Percentiles rank a stretch among this genome's conserved stretches.
These are phyloP conservation scores for Drosophila seguyi DNA, from an alignment of 1,140 invertebrate species.

Conservation along the genomic window DNA sequence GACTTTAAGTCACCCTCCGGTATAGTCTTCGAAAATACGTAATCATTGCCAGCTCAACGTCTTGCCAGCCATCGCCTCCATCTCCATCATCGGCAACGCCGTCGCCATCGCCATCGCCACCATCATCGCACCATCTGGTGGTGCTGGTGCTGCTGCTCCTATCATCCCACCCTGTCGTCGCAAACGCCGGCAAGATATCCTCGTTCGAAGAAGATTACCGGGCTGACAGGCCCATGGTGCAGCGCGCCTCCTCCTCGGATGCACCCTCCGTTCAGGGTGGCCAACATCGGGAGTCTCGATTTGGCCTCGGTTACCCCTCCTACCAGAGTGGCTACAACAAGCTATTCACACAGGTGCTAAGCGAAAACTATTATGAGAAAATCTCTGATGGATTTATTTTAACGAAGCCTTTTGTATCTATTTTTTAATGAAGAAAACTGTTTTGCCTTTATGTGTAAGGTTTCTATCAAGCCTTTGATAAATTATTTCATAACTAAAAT, in stretches of 20 bases:
- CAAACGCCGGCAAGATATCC: constrained; percentile 84
- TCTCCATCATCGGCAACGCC: constrained; percentile 14
- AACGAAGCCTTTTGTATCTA: background rate
- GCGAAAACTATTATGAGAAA: background rate
- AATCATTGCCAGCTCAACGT: constrained; percentile 41
- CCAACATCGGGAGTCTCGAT: constrained; percentile 84
- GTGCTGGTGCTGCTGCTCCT: constrained; percentile 37
- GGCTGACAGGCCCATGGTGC: constrained; percentile 85
- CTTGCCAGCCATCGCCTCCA: constrained; percentile 19
- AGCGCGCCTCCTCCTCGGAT: constrained; percentile 84
- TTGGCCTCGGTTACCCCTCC: constrained; percentile 89
- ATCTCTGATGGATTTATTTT: background rate
- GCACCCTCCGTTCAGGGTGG: constrained; percentile 84
- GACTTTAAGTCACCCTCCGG: constrained; percentile 10
- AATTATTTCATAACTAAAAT: background rate
- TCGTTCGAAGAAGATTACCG: constrained; percentile 85
- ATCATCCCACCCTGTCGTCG: constrained; percentile 59
- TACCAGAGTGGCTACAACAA: constrained; percentile 95
- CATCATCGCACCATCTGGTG: constrained; percentile 39
- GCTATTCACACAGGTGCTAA: constrained; percentile 92
- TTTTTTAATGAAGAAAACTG: background rate
- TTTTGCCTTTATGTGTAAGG: background rate
- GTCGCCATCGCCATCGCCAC: background rate
- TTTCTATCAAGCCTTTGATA: background rate
- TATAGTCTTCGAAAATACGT: constrained; percentile 21